Percentiles rank a stretch among this genome's conserved stretches.
Evolutionary conservation across 2,888 invertebrate genomes (phyloP).

Genomic region (Lasioglossum vierecki): DNA sequence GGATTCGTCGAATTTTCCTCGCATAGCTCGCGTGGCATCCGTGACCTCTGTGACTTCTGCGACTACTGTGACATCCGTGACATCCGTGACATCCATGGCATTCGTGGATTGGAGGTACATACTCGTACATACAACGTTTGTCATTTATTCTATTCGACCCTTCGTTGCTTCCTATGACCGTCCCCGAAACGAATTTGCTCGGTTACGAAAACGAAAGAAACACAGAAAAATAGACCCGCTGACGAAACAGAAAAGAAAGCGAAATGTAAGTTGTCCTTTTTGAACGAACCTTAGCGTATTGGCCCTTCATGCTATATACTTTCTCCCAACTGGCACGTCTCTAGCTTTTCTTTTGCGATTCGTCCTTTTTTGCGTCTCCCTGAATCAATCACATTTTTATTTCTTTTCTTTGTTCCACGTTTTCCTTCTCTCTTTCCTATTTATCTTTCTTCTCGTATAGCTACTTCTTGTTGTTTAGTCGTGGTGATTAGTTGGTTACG

Average conservation of each 20-base stretch:
- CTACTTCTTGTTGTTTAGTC: slow-evolving; percentile 49
- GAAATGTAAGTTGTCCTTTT: slow-evolving; percentile 82
- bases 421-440: background rate
- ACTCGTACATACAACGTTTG: background rate
- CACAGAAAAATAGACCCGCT: slow-evolving; percentile 68
- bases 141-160: slow-evolving; percentile 38
- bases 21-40: background rate
- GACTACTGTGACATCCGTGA: background rate
- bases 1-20: background rate
- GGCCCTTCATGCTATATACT: slow-evolving; percentile 81
- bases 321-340: slow-evolving; percentile 87
- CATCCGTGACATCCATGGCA: background rate
- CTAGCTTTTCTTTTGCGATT: slow-evolving; percentile 76
- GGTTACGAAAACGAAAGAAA: slow-evolving; percentile 56
- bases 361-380: slow-evolving; percentile 72
- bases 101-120: slow-evolving; percentile 22
- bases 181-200: slow-evolving; percentile 45
- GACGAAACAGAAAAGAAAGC: slow-evolving; percentile 79
- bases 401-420: slow-evolving; percentile 2
- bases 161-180: slow-evolving; percentile 30
- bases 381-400: slow-evolving; percentile 24
- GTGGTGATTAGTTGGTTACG: slow-evolving; percentile 39
- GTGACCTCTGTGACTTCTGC: background rate
- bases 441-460: slow-evolving; percentile 9
- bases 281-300: slow-evolving; percentile 80